Evolutionary conservation across 2,888 invertebrate genomes (phyloP), one percentile per base, ranked within the genome.

Genomic region (Sialis lutaria): DNA sequence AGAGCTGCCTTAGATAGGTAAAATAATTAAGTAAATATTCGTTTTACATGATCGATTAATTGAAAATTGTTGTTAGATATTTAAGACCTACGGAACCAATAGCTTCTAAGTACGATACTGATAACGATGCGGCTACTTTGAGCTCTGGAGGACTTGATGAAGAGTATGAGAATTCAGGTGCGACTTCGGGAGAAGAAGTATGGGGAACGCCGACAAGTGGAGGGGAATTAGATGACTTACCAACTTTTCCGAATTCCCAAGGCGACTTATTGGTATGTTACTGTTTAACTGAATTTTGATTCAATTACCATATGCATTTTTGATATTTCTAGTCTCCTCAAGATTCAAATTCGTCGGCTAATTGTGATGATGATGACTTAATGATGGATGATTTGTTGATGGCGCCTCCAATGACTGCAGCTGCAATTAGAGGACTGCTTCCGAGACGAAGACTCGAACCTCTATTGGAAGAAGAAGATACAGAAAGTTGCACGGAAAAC

Each of bases 161-260:
- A 55, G 86, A 85, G 54, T 87, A 87, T 49, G 87, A 87, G 58
- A 86, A 84, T 0, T 87, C 87, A 41, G 87, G 84, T 0, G 87
- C 82, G 0, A 81, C 80, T 1, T 87, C 86, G 4, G 87, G 86
- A 0, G 87, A 88, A 62, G 88, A 89, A 57, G 81, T 87, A 30
- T 89, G 88, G 88, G 88, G 88, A 0, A 88, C 88, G 1, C 88
- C 88, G 4, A 88, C 87, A 1, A 87, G 87, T 53, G 86, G 86
- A 4, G 87, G 86, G 22, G 77, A 86, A 37, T 77, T 84, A 53
- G 86, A 86, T 55, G 85, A 86, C 52, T 67, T 67, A 48, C 57
- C 70, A 22, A 63, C 62, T 51, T 69, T 79, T 7, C 78, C 73
- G 4, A 73, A 77, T 59, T 80, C 77, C 33, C 82, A 82, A 51